These are phyloP conservation scores for Coregonus clupeaformis DNA, from an alignment of 2,113 vertebrate species.

Conservation along the genomic window DNA sequence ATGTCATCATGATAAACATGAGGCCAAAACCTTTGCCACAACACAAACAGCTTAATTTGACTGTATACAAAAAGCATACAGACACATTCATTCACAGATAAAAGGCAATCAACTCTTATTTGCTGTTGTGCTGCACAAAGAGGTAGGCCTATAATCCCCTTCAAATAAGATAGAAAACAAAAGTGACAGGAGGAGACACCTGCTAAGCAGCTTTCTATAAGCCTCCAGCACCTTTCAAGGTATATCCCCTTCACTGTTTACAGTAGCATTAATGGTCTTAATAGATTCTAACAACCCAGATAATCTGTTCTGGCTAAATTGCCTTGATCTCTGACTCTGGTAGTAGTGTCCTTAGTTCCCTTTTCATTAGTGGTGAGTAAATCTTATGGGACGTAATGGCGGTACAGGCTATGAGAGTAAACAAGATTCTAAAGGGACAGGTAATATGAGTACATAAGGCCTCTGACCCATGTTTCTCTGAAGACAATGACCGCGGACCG, in stretches of 20 bases:
- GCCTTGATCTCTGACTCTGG: neutral
- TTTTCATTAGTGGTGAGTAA: neutral
- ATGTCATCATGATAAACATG: too few relatives aligned
- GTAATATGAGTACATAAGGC: too few relatives aligned
- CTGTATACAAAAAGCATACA: too few relatives aligned
- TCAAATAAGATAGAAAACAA: neutral
- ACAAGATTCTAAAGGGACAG: too few relatives aligned
- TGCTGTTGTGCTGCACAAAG: conserved; percentile 7
- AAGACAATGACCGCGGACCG: neutral
- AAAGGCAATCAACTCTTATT: neutral
- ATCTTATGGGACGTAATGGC: neutral
- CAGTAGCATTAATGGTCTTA: conserved; percentile 24
- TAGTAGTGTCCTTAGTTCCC: conserved; percentile 24
- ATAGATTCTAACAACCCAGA: conserved; percentile 24
- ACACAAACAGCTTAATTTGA: neutral
- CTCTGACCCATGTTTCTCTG: neutral
- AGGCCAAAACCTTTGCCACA: too few relatives aligned
- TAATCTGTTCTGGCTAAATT: conserved; percentile 13
- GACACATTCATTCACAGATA: neutral
- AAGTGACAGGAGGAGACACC: conserved; percentile 15
- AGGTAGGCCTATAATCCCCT: too few relatives aligned
- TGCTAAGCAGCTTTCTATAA: conserved; percentile 13
- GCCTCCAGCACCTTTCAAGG: conserved; percentile 15
- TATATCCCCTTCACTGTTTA: conserved; percentile 20
- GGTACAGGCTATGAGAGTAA: neutral